phyloP scores from a whole-genome alignment of 2,888 invertebrate species.

The Aelia acuminata region DNA sequence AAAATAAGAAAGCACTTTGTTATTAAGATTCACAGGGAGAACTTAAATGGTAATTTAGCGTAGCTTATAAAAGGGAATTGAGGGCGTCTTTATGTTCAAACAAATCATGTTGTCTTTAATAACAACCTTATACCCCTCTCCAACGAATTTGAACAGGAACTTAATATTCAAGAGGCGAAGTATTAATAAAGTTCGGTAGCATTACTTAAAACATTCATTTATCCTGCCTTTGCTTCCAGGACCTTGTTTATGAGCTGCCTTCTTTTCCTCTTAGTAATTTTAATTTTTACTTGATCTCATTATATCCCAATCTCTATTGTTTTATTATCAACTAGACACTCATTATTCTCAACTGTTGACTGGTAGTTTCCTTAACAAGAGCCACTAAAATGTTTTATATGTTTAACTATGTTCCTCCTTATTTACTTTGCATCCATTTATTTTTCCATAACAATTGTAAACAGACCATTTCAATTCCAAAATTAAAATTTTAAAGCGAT shows the following conservation, averaged over 20 bases:
- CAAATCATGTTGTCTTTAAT: constrained; percentile 39
- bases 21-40: constrained; percentile 30
- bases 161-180: constrained; percentile 54
- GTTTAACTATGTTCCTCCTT: no score
- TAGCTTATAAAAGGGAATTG: constrained; percentile 22
- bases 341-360: neutral
- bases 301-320: neutral
- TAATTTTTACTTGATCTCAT: constrained; percentile 14
- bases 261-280: neutral
- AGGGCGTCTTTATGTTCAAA: constrained; percentile 31
- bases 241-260: constrained; percentile 16
- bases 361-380: neutral
- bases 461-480: no score
- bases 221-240: constrained; percentile 6
- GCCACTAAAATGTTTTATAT: neutral
- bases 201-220: constrained; percentile 47
- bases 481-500: no score
- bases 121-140: constrained; percentile 25
- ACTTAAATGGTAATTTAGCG: constrained; percentile 35
- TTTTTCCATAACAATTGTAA: no score
- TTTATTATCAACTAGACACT: neutral
- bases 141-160: constrained; percentile 1
- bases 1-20: constrained; percentile 9
- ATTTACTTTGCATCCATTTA: neutral
- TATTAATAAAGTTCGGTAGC: constrained; percentile 54